Evolutionary conservation across 2,888 invertebrate genomes (phyloP), one percentile per base, ranked within the genome.

Genomic region (Melanargia galathea): DNA sequence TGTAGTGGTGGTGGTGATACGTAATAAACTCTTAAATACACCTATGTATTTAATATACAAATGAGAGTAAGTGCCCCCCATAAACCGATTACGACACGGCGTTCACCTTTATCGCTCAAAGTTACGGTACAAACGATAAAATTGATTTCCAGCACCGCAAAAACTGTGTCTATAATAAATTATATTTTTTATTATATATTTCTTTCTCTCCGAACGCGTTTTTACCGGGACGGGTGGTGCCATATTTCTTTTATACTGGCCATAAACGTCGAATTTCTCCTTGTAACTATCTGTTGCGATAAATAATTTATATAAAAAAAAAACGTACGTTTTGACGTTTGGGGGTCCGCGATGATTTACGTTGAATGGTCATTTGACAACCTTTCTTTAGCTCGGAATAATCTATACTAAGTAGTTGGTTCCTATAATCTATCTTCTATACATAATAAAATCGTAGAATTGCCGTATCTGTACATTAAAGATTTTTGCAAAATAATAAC

Each of bases 221-320:
- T 75, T 73, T 75, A 70, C 77, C 72, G 72, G 78, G 85, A 84
- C 77, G 80, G 80, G 73, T 73, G 71, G 61, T 65, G 64, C 74
- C 71, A 76, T 87, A 81, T 83, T 73, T 87, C 86, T 82, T 80
- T 73, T 84, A 82, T 80, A 83, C 75, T 74, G 71, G 73, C 81
- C 76, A 81, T 86, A 82, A 85, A 80, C 64, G 85, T 84, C 80
- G 69, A 79, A 79, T 73, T 78, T 81, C 79, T 77, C 75, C 74
- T 77, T 78, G 76, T 75, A 82, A 83, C 80, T 80, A 79, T 79
- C 76, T 70, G 72, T 72, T 72, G 67, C 69, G 70, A 65, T 67
- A 67, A 67, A 67, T 65, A 63, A 52, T 51, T 10, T 52, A 49
- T 51, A 52, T n/a, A n/a, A n/a, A 30, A 30, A 35, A 56, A 54